Percentiles rank a stretch among this genome's conserved stretches.
phyloP scores from a whole-genome alignment of 2,113 vertebrate genomes.

The Pteronura brasiliensis region DNA sequence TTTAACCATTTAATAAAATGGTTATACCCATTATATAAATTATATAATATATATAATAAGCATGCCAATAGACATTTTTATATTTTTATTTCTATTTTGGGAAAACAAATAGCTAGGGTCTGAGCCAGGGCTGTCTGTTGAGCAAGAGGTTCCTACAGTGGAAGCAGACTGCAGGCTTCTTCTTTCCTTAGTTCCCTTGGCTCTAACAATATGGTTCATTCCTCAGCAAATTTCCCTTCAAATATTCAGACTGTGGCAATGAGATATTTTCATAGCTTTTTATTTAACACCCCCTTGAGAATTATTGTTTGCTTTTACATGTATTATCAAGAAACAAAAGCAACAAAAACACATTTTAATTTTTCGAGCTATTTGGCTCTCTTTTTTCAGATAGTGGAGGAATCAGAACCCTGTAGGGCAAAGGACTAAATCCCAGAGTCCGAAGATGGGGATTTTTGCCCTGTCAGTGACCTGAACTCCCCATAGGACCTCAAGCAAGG shows the following conservation, averaged over 20 bases:
- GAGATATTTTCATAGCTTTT: slow-evolving; percentile 52
- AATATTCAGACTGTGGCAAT: slow-evolving; percentile 41
- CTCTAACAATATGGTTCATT: background rate
- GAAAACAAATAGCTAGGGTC: background rate
- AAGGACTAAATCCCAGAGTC: background rate
- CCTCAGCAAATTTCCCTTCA: slow-evolving; percentile 49
- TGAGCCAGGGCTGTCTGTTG: background rate
- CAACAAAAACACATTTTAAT: slow-evolving; percentile 51
- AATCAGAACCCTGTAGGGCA: background rate
- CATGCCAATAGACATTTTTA: background rate
- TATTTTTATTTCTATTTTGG: background rate
- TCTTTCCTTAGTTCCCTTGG: background rate
- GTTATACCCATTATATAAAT: background rate
- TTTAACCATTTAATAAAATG: background rate
- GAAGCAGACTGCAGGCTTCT: background rate
- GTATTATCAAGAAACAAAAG: slow-evolving; percentile 47
- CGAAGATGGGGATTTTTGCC: background rate
- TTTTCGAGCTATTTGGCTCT: background rate
- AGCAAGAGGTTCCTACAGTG: background rate
- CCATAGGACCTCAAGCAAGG: background rate
- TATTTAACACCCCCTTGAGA: slow-evolving; percentile 38
- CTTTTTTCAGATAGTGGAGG: background rate
- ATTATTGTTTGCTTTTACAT: slow-evolving; percentile 47
- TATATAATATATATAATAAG: background rate
- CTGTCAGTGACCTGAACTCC: too few species aligned